phyloP scores from a whole-genome alignment of 2,113 vertebrate species.

The Mesoclemmys tuberculata region DNA sequence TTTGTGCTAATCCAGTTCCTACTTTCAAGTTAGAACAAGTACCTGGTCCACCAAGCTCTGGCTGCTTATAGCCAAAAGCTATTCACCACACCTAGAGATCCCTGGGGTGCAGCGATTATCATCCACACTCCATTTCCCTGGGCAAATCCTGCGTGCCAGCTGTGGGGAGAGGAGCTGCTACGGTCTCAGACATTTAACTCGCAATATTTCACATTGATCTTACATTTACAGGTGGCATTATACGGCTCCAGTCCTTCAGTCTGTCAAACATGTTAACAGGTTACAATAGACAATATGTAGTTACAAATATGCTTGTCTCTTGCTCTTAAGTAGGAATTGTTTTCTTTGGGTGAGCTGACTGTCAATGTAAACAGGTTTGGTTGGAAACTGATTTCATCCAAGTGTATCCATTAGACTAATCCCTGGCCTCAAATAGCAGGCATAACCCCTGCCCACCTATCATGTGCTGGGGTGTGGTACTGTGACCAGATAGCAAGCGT shows the following conservation, averaged over 20 bases:
- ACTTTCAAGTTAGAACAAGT: not conserved
- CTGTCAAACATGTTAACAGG: not conserved
- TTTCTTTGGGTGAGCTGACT: not conserved
- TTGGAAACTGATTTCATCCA: not conserved
- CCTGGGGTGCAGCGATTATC: not conserved
- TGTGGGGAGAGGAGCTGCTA: not conserved
- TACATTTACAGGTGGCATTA: not conserved
- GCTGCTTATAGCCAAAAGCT: not conserved
- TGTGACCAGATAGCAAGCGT: not conserved
- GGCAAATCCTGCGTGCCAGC: not conserved
- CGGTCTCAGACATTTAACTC: not conserved
- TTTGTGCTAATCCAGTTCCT: not conserved
- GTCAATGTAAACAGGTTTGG: not conserved
- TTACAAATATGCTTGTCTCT: not conserved
- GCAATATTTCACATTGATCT: not conserved
- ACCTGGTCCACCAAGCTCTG: not conserved
- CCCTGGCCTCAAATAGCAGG: constrained; percentile 5
- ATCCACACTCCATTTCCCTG: not conserved
- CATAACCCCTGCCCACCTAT: not conserved
- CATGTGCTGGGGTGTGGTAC: not conserved
- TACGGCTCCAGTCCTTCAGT: not conserved
- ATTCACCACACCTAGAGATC: not conserved
- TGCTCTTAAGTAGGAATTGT: constrained; percentile 8
- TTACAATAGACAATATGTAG: not conserved
- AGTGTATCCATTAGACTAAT: not conserved